These are phyloP conservation scores for Zonitis immaculata DNA, from an alignment of 2,888 invertebrate genomes.

Conservation along the genomic window DNA sequence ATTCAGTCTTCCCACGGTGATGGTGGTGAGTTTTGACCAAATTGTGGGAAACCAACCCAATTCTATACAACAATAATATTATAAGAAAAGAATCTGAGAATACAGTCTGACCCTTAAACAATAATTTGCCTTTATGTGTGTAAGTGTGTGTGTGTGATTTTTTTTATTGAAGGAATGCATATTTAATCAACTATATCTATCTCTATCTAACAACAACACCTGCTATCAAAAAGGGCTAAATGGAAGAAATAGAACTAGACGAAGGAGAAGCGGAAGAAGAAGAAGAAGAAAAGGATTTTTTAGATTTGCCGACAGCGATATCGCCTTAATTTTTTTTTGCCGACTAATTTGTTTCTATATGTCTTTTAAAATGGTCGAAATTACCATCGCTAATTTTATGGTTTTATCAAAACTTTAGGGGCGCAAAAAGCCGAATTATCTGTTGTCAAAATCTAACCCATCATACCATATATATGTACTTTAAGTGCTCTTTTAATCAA, in stretches of 20 bases:
- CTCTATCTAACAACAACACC: background rate
- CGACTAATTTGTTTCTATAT: background rate
- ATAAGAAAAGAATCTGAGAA: no score
- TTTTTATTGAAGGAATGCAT: background rate
- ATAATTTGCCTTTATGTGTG: no score
- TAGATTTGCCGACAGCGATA: conserved; percentile 1
- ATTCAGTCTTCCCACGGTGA: background rate
- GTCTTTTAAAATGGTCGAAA: background rate
- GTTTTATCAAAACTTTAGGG: no score
- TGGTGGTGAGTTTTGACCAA: background rate
- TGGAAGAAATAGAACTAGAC: no score
- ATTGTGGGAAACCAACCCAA: no score
- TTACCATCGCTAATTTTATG: background rate
- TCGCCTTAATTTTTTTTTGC: background rate
- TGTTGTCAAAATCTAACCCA: background rate
- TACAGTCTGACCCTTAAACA: no score
- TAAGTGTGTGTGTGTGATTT: no score
- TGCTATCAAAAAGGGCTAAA: background rate
- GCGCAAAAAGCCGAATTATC: no score
- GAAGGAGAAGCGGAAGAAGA: no score
- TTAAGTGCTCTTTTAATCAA: no score
- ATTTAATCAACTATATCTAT: background rate
- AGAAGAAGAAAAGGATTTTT: background rate
- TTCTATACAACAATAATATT: no score
- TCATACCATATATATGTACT: background rate